phyloP scores from a whole-genome alignment of 2,888 invertebrate species.

The Scaptomyza flava region DNA sequence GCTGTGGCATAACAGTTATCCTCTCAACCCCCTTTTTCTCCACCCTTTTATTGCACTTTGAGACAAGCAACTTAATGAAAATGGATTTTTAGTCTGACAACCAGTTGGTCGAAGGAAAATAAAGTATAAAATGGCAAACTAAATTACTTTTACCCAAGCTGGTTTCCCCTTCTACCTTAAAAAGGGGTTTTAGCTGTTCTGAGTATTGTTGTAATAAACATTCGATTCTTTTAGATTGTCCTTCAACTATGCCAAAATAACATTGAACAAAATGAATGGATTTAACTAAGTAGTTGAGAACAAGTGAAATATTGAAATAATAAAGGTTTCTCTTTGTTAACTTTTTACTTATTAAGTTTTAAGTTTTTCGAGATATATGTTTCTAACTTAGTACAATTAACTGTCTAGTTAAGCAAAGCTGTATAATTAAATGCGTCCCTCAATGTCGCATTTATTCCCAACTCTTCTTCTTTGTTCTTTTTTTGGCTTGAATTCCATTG shows the following conservation, averaged over 20 bases:
- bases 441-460: neutral
- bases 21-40: neutral
- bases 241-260: neutral
- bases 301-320: too few relatives aligned
- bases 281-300: too few relatives aligned
- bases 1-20: neutral
- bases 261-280: too few relatives aligned
- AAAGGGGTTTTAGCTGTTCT: neutral
- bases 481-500: conserved; percentile 23
- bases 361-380: too few relatives aligned
- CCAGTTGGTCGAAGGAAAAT: conserved; percentile 1
- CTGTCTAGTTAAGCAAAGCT: too few relatives aligned
- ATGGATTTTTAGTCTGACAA: conserved; percentile 57
- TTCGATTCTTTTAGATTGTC: neutral
- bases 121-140: neutral
- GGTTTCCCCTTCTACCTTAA: too few relatives aligned
- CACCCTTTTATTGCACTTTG: neutral
- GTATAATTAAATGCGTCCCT: conserved; percentile 2
- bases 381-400: too few relatives aligned
- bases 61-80: conserved; percentile 56
- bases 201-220: neutral
- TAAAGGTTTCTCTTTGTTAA: too few relatives aligned
- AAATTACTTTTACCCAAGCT: conserved; percentile 5
- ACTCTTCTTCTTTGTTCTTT: neutral
- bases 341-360: too few relatives aligned